Percentiles rank a stretch among this genome's conserved stretches.
Evolutionary conservation across 2,888 invertebrate genomes (phyloP).

Genomic region (Zonitis immaculata): DNA sequence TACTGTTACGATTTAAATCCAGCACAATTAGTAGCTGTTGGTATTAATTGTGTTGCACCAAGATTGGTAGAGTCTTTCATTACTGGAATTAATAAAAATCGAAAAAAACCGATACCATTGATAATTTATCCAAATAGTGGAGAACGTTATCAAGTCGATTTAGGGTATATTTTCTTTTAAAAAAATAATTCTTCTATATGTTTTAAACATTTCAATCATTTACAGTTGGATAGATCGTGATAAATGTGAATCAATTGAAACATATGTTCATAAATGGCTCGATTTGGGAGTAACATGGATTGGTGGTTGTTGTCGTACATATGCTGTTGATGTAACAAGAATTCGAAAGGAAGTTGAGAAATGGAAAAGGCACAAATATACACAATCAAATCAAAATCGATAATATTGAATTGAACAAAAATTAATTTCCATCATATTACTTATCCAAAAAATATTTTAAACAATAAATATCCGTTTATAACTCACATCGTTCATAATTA

Average conservation of each 20-base stretch:
- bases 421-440: background rate
- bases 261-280: slow-evolving; percentile 75
- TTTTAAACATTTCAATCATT: slow-evolving; percentile 23
- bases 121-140: slow-evolving; percentile 94
- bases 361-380: slow-evolving; percentile 39
- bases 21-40: slow-evolving; percentile 77
- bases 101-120: slow-evolving; percentile 59
- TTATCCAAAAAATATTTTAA: background rate
- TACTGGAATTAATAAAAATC: slow-evolving; percentile 52
- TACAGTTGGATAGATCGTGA: slow-evolving; percentile 69
- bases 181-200: background rate
- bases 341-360: slow-evolving; percentile 61
- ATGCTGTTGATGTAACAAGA: slow-evolving; percentile 71
- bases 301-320: slow-evolving; percentile 89
- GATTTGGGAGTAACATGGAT: slow-evolving; percentile 76
- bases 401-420: slow-evolving; percentile 3
- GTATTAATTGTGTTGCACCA: slow-evolving; percentile 83
- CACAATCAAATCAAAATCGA: slow-evolving; percentile 7
- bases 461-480: background rate
- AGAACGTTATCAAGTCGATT: slow-evolving; percentile 67
- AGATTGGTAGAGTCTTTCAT: slow-evolving; percentile 59
- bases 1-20: slow-evolving; percentile 59
- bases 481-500: background rate
- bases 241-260: slow-evolving; percentile 65
- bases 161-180: slow-evolving; percentile 51